Percentiles rank a stretch among this genome's conserved stretches.
Evolutionary conservation across 2,113 vertebrate species (phyloP).

Genomic region (Chauna torquata): DNA sequence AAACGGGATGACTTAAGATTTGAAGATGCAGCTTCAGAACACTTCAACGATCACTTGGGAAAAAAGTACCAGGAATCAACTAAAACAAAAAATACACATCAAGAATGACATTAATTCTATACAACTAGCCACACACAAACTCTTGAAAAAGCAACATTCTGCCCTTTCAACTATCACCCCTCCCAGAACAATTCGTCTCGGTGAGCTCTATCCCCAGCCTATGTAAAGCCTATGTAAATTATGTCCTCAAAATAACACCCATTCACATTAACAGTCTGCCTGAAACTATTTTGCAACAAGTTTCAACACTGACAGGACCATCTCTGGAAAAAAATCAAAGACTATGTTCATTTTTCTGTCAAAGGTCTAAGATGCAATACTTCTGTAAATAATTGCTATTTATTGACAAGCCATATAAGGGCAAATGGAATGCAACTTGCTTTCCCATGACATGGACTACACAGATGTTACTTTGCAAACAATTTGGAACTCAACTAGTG

Average conservation of each 20-base stretch:
- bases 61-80: slow-evolving; percentile 73
- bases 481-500: neutral
- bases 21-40: slow-evolving; percentile 7
- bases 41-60: slow-evolving; percentile 19
- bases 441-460: slow-evolving; percentile 20
- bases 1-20: neutral
- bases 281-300: neutral
- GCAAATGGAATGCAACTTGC: neutral
- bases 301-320: neutral
- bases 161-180: neutral
- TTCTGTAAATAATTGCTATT: slow-evolving; percentile 29
- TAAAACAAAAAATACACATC: slow-evolving; percentile 19
- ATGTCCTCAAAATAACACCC: neutral
- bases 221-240: neutral
- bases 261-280: neutral
- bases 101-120: neutral
- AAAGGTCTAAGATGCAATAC: neutral
- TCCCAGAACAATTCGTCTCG: neutral
- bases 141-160: neutral
- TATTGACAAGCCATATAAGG: neutral
- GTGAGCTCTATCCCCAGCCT: neutral
- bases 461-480: slow-evolving; percentile 30
- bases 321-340: neutral
- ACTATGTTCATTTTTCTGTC: neutral
- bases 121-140: neutral